phyloP scores from a whole-genome alignment of 2,113 vertebrate genomes.

The Bubo scandiacus region DNA sequence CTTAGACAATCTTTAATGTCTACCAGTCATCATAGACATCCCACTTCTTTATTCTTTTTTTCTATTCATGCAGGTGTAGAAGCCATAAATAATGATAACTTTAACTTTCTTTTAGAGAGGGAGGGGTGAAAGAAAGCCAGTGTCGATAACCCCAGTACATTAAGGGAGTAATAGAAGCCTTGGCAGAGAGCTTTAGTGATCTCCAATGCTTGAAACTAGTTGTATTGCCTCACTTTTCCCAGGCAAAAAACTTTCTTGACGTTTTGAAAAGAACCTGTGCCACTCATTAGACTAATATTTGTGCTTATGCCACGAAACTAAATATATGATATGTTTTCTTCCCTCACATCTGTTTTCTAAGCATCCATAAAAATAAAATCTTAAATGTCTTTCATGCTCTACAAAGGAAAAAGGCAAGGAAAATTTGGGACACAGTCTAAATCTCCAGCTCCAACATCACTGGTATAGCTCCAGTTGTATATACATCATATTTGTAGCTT shows the following conservation, averaged over 20 bases:
- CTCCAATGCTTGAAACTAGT: background rate
- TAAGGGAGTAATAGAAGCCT: background rate
- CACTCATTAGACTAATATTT: background rate
- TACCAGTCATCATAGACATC: background rate
- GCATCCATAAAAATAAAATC: background rate
- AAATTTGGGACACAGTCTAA: background rate
- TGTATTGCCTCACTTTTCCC: background rate
- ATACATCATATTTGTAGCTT: background rate
- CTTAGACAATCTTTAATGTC: background rate
- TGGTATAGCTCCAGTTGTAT: background rate
- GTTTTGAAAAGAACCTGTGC: background rate
- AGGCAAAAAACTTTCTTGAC: background rate
- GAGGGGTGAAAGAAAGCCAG: fast-evolving
- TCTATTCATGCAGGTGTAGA: background rate
- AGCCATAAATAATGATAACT: background rate
- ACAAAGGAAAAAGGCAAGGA: background rate
- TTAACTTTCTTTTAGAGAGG: background rate
- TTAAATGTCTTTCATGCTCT: background rate
- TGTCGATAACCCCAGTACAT: background rate
- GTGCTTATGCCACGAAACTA: background rate
- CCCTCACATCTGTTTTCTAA: background rate
- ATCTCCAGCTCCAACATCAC: background rate
- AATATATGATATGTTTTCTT: background rate
- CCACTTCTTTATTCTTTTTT: background rate
- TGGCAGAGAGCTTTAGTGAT: background rate